Base-by-base conservation (phyloP, 2,797 vertebrate genomes). In the Argyrosomus regius region DNA sequence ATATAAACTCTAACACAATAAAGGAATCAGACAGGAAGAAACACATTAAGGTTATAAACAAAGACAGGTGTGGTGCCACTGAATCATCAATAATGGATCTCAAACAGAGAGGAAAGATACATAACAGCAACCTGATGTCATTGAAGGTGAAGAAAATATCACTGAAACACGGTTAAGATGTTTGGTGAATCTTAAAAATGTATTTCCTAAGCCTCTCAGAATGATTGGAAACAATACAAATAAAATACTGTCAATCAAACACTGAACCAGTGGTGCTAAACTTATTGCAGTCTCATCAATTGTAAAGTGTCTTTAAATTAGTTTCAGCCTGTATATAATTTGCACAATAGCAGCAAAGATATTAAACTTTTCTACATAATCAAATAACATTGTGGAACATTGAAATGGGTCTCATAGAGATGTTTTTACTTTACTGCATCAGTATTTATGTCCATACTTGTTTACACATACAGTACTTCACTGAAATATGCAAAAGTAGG, bases 91-190 rank as follows among this genome's bases (percentile, higher is more conserved):
- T 49, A 4, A 59, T 24, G 24, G 26, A 52, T 49, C 48, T 73
- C 43, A 59, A 24, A 85, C 52, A 61, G 20, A 26, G 31, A 3
- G 20, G 22, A 76, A 16, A 49, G 50, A n/a, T 17, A 11, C 20
- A 39, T 60, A 85, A 81, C 80, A 88, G 77, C 68, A 81, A 41
- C 87, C 82, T 89, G 82, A 84, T 78, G 85, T 82, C 10, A 46
- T 31, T 49, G 22, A 59, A 24, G 11, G 20, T 63, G 65, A 41
- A 3, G 62, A 63, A 62, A 72, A 62, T 20, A 64, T 62, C 53
- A 80, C 28, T 26, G 18, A 65, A 57, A 70, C 35, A 74, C 0
- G 0, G 17, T 60, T 12, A 18, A 58, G 41, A 39, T 52, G n/a
- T 63, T 77, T 66, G 31, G 3, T 74, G 4, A 72, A 59, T 53